Percentiles rank a stretch among this genome's conserved stretches.
These are phyloP conservation scores for Ommatoiulus sabulosus DNA, from an alignment of 2,888 invertebrate genomes.

Conservation along the genomic window DNA sequence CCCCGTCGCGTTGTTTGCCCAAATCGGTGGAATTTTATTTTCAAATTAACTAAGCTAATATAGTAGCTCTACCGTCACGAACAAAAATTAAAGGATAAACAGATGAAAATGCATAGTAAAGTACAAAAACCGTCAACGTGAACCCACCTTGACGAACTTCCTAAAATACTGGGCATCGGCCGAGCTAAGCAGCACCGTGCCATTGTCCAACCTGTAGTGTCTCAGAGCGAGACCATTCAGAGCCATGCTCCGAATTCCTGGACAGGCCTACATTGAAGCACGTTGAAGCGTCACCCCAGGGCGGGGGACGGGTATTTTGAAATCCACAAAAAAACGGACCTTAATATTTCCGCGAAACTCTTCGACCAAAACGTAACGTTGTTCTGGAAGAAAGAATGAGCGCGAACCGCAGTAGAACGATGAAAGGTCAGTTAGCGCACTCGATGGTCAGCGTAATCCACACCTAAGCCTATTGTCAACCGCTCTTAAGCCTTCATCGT, in stretches of 20 bases:
- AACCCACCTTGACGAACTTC: conserved; percentile 17
- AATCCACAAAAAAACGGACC: conserved; percentile 7
- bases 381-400: background rate
- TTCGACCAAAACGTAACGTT: background rate
- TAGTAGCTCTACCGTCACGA: no score
- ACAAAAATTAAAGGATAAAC: no score
- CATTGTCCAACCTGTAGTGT: conserved; percentile 45
- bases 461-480: background rate
- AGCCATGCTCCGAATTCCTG: conserved; percentile 47
- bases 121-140: background rate
- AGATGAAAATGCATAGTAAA: no score
- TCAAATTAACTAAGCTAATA: no score
- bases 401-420: background rate
- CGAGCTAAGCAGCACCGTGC: background rate
- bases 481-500: background rate
- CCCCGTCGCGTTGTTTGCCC: no score
- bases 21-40: no score
- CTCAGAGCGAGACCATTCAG: conserved; percentile 47
- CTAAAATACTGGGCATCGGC: background rate
- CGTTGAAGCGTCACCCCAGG: background rate
- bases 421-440: background rate
- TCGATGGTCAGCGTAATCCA: background rate
- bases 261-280: background rate
- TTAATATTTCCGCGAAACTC: no score
- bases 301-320: background rate